These are phyloP conservation scores for Sebastes nivosus DNA, from an alignment of 2,797 vertebrate genomes.

Conservation along the genomic window DNA sequence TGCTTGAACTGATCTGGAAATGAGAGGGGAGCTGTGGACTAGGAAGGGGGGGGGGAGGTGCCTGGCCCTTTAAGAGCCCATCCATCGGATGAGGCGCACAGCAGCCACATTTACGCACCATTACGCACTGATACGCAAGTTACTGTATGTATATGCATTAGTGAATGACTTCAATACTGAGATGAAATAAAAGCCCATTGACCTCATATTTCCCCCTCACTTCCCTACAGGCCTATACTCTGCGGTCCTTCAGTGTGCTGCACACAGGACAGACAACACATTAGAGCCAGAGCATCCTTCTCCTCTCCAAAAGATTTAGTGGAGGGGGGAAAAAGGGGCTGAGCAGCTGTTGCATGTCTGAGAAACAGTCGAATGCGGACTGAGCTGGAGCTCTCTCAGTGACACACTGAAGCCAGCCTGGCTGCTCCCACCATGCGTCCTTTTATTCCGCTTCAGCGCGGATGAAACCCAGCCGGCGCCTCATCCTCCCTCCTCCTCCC, in stretches of 20 bases:
- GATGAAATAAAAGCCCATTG: conserved; percentile 23
- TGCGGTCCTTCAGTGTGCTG: conserved; percentile 1
- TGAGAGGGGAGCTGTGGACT: conserved; percentile 31
- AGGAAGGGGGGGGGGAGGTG: not conserved
- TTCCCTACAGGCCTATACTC: not conserved
- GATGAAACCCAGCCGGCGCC: conserved; percentile 76
- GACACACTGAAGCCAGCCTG: conserved; percentile 57
- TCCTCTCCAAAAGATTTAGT: conserved; percentile 6
- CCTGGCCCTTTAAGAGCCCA: conserved; percentile 71
- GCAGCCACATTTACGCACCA: conserved; percentile 55
- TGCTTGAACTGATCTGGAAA: conserved; percentile 70
- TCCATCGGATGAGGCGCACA: conserved; percentile 48
- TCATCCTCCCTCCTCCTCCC: conserved; percentile 35
- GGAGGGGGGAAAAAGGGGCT: not conserved
- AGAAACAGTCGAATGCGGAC: conserved; percentile 36
- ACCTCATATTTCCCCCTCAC: conserved; percentile 6
- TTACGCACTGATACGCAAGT: conserved; percentile 49
- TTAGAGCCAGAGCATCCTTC: conserved; percentile 4
- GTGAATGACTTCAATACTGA: conserved; percentile 31
- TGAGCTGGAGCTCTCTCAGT: conserved; percentile 41
- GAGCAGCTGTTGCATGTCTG: conserved; percentile 67
- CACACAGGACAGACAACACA: conserved; percentile 11
- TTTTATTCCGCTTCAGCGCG: conserved; percentile 78
- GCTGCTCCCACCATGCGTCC: conserved; percentile 73
- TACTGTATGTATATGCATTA: conserved; percentile 28